Evolutionary conservation across 2,888 invertebrate species (phyloP).

Genomic region (Idaea dimidiata): DNA sequence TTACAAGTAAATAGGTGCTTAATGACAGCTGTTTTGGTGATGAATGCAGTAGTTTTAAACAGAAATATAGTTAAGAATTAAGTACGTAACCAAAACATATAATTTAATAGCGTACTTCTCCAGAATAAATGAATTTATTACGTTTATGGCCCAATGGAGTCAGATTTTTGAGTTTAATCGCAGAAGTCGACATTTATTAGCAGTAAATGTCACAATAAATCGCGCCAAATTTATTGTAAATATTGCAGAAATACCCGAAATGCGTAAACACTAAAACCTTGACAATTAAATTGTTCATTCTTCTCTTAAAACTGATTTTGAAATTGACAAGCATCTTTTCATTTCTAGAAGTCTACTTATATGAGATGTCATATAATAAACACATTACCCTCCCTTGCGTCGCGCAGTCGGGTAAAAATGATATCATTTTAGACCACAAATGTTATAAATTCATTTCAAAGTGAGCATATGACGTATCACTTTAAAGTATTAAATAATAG

Average conservation of each 20-base stretch:
- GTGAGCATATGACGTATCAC: background rate
- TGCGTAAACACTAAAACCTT: too few species aligned
- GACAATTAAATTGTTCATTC: too few species aligned
- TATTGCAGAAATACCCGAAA: too few species aligned
- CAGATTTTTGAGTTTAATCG: background rate
- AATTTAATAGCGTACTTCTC: background rate
- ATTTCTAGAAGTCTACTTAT: too few species aligned
- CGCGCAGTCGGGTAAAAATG: too few species aligned
- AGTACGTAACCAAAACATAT: background rate
- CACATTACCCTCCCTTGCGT: too few species aligned
- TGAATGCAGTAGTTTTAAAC: background rate
- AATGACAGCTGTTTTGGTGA: conserved; percentile 6
- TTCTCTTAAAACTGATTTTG: too few species aligned
- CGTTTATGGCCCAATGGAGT: background rate
- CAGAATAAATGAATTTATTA: background rate
- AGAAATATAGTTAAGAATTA: background rate
- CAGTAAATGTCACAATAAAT: background rate
- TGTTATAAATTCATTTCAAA: background rate
- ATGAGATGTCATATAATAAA: too few species aligned
- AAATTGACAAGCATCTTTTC: too few species aligned
- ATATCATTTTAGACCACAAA: background rate
- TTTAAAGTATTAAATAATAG: background rate
- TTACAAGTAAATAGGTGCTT: background rate
- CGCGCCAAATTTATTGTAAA: background rate
- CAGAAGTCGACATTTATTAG: too few species aligned